A percentile compares a stretch with the other conserved stretches of the same genome.
Conservation (phyloP, 2,797 vertebrate species). For the Luscinia megarhynchos region DNA sequence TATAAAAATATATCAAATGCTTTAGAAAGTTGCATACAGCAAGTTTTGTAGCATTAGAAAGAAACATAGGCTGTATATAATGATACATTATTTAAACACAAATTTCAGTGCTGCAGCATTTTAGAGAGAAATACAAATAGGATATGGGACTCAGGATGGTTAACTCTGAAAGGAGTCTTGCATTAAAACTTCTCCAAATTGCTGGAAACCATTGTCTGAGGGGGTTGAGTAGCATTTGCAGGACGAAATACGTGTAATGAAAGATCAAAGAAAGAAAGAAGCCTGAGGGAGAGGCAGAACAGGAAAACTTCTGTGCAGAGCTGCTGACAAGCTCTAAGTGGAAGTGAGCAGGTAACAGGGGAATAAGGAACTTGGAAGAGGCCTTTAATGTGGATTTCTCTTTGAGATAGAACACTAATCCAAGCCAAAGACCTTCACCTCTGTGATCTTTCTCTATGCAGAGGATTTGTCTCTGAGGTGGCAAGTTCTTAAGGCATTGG, state of each 20-base stretch:
- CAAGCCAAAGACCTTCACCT: neutral
- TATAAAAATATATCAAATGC: neutral
- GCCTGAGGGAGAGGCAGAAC: neutral
- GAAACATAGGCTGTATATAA: neutral
- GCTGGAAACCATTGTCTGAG: neutral
- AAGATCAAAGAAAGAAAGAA: neutral
- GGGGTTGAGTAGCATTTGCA: neutral
- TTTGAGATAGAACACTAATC: neutral
- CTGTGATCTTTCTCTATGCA: neutral
- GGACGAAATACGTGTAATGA: rapidly evolving
- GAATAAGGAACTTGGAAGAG: neutral
- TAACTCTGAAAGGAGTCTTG: neutral
- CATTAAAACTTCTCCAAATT: neutral
- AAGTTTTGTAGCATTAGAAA: neutral
- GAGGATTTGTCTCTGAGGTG: constrained; percentile 1
- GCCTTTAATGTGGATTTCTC: neutral
- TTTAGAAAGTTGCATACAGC: neutral
- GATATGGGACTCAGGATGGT: neutral
- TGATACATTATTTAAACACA: neutral
- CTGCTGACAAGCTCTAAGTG: neutral
- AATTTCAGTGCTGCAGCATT: neutral
- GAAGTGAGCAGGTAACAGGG: neutral
- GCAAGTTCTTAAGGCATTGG: constrained; percentile 27
- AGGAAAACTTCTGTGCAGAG: neutral
- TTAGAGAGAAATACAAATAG: neutral